A percentile compares a stretch with the other conserved stretches of the same genome.
These are phyloP conservation scores for Helostoma temminkii DNA, from an alignment of 2,797 vertebrate species.

Conservation along the genomic window DNA sequence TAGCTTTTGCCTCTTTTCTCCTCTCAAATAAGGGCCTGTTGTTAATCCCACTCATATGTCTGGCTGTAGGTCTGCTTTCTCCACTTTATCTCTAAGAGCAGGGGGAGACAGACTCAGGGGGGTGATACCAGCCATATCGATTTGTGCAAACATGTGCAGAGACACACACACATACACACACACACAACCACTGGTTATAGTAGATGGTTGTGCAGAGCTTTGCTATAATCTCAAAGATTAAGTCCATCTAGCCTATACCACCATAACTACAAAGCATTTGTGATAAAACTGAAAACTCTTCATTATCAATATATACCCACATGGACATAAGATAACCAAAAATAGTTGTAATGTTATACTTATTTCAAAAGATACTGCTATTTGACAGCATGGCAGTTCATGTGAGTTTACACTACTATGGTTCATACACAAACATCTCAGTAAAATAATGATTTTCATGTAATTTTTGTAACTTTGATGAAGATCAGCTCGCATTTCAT, in stretches of 20 bases:
- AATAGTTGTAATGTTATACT: conserved; percentile 3
- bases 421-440: not conserved
- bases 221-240: conserved; percentile 54
- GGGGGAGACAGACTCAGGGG: conserved; percentile 50
- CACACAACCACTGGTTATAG: conserved; percentile 25
- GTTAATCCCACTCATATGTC: conserved; percentile 79
- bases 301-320: conserved; percentile 18
- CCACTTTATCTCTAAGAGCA: conserved; percentile 71
- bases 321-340: conserved; percentile 3
- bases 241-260: conserved; percentile 22
- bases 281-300: conserved; percentile 7
- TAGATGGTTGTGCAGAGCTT: conserved; percentile 41
- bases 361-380: not conserved
- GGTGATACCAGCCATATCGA: conserved; percentile 72
- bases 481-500: no score
- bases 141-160: conserved; percentile 54
- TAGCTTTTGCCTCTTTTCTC: conserved; percentile 68
- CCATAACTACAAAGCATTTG: conserved; percentile 17
- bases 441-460: not conserved
- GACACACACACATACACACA: conserved; percentile 23
- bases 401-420: not conserved
- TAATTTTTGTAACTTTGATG: not conserved
- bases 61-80: conserved; percentile 66
- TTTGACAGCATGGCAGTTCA: not conserved
- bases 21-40: conserved; percentile 70